Base-by-base conservation (phyloP, 2,797 vertebrate genomes). In the Poecile montanus region DNA sequence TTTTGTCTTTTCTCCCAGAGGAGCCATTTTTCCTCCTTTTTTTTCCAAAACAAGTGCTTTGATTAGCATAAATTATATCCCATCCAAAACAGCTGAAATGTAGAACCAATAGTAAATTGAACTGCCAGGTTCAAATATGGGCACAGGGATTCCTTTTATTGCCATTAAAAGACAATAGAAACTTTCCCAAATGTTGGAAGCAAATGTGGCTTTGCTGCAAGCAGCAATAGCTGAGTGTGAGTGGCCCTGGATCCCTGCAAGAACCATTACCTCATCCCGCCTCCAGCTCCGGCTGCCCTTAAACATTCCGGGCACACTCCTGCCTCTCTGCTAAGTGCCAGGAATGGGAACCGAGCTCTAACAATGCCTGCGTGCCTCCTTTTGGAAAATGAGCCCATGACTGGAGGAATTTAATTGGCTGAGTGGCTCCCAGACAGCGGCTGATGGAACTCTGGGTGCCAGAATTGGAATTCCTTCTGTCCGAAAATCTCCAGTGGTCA, bases 221-320 rank as follows among this genome's bases (percentile, higher is more conserved):
- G 22, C 34, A 40, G 71, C 62, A 42, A 70, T 5, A 63, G 30
- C 67, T 71, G 45, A 32, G 62, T 23, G 53, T 5, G 29, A 88
- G 67, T 9, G 21, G 74, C 88, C 65, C 63, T 83, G 75, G 72
- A 29, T 76, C 40, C 15, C 4, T 47, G 93, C 32, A 18, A 30
- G 83, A 94, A 76, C 78, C 87, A 91, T 97, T 85, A 91, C 91
- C 92, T 97, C 93, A 94, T 78, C 80, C 47, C 51, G 56, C 91
- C 22, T 16, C 73, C 95, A 67, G 88, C 70, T 84, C 82, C 0
- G 18, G 72, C 73, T 79, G 85, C 80, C 83, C 72, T 76, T 75
- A 38, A 50, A 7, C 63, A 73, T 93, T 93, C 92, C 16, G 30
- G 80, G 94, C 95, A 93, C 95, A 42, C 19, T 4, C 36, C 79